Conservation (phyloP, 2,888 invertebrate genomes). For the Hypsopygia costalis region DNA sequence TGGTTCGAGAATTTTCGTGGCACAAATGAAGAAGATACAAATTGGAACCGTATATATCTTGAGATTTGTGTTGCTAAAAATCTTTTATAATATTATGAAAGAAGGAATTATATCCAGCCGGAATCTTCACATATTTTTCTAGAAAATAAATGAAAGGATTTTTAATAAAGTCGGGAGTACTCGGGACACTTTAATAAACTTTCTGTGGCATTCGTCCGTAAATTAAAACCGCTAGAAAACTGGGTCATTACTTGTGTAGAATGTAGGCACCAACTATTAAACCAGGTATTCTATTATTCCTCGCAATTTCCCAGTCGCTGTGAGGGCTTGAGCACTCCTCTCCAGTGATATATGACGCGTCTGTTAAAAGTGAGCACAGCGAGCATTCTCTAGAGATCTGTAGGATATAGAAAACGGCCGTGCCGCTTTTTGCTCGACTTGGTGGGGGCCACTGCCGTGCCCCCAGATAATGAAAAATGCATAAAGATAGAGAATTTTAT, state of each 20-base stretch:
- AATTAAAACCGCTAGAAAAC: background rate
- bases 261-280: background rate
- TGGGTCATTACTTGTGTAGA: background rate
- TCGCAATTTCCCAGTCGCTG: background rate
- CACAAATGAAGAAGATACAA: no score
- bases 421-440: no score
- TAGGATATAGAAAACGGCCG: no score
- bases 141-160: background rate
- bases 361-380: background rate
- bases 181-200: background rate
- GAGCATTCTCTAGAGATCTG: no score
- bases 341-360: background rate
- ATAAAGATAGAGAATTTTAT: no score
- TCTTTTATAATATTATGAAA: no score
- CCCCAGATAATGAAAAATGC: no score
- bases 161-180: background rate
- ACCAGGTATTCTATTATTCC: background rate
- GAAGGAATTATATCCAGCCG: no score
- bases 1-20: no score
- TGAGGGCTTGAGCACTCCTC: background rate
- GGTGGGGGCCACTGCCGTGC: no score
- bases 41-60: no score
- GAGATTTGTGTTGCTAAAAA: no score
- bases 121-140: background rate
- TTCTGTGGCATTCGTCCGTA: background rate